A percentile compares a stretch with the other conserved stretches of the same genome.
These are phyloP conservation scores for Cryptoprocta ferox DNA, from an alignment of 2,797 vertebrate species.

Conservation along the genomic window DNA sequence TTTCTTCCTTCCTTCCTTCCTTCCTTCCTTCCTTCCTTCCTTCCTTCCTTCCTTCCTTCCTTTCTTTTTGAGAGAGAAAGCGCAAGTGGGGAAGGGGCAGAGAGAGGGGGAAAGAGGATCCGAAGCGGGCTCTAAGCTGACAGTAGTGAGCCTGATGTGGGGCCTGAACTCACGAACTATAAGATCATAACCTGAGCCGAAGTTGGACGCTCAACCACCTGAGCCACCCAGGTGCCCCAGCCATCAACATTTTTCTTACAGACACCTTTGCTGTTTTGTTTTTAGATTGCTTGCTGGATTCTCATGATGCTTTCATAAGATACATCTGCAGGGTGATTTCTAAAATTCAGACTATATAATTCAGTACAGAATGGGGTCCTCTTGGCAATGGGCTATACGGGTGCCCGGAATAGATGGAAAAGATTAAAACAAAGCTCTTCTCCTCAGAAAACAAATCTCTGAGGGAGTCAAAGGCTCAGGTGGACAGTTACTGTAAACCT, in stretches of 20 bases:
- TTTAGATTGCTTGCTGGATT: background rate
- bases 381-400: background rate
- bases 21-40: no score
- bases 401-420: accelerated
- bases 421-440: background rate
- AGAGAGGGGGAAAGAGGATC: no score
- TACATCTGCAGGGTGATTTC: background rate
- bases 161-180: no score
- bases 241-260: background rate
- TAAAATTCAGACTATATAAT: background rate
- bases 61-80: no score
- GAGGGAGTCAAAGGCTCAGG: background rate
- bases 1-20: background rate
- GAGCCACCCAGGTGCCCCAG: no score
- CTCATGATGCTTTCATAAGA: background rate
- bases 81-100: no score
- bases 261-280: background rate
- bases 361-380: background rate
- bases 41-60: no score
- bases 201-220: no score
- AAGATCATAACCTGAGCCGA: no score
- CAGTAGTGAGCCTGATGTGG: no score
- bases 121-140: no score
- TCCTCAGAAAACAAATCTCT: background rate
- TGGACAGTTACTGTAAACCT: background rate